Evolutionary conservation across 2,113 vertebrate species (phyloP).

Genomic region (Galbula dea): DNA sequence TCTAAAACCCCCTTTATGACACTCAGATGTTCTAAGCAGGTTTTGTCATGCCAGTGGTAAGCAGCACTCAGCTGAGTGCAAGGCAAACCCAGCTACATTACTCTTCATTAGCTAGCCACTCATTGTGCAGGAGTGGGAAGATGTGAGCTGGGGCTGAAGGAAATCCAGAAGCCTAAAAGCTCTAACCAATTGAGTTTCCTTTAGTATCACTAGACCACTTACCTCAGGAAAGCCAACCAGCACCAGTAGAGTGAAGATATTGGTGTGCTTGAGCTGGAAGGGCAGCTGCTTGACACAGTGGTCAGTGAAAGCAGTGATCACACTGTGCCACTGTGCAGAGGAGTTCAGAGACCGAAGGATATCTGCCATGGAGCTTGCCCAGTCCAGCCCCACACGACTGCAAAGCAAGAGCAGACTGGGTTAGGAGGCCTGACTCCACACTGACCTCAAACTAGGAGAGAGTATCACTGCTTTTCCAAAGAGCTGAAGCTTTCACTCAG

Average conservation of each 20-base stretch:
- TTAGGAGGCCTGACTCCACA: not conserved
- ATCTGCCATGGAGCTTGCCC: slow-evolving; percentile 95
- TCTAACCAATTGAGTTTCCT: not conserved
- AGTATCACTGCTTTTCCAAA: not conserved
- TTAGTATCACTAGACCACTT: not conserved
- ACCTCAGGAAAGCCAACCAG: slow-evolving; percentile 97
- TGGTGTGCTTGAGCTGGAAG: slow-evolving; percentile 89
- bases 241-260: slow-evolving; percentile 93
- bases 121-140: not conserved
- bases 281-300: slow-evolving; percentile 91
- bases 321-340: slow-evolving; percentile 82
- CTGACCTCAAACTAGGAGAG: not conserved
- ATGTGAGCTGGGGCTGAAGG: no score
- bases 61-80: not conserved
- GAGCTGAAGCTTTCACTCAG: not conserved
- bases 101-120: not conserved
- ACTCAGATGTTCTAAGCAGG: not conserved
- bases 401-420: not conserved
- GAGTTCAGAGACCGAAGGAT: slow-evolving; percentile 86
- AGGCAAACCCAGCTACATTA: not conserved
- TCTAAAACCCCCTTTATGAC: not conserved
- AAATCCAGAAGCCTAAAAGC: not conserved
- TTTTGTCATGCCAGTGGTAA: not conserved
- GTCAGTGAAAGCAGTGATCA: slow-evolving; percentile 89
- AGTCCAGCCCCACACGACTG: slow-evolving; percentile 93